Percentiles rank a stretch among this genome's conserved stretches.
phyloP scores from a whole-genome alignment of 2,888 invertebrate genomes.

The Coenonympha arcania region DNA sequence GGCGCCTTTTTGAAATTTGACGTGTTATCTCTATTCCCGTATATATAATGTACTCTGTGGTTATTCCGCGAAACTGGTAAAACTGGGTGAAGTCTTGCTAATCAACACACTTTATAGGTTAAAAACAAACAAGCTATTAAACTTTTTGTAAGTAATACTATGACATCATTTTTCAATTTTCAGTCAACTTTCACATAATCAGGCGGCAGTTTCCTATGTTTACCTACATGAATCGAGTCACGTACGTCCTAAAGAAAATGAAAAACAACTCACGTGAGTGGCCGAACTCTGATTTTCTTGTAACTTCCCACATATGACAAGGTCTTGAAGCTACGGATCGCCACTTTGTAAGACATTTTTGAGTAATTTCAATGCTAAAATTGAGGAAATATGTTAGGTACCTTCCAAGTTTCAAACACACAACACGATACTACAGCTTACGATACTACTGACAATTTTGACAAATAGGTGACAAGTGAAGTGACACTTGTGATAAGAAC shows the following conservation, averaged over 20 bases:
- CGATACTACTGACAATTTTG: too few relatives aligned
- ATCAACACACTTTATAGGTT: too few relatives aligned
- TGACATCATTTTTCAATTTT: neutral
- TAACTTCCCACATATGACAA: conserved; percentile 60
- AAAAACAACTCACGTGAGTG: conserved; percentile 49
- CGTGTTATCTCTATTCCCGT: too few relatives aligned
- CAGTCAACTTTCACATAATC: neutral
- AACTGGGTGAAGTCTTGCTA: neutral
- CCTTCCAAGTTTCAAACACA: neutral
- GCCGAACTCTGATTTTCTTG: conserved; percentile 53
- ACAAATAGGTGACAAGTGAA: too few relatives aligned
- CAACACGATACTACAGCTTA: too few relatives aligned
- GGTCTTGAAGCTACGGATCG: conserved; percentile 50
- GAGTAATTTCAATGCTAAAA: conserved; percentile 39
- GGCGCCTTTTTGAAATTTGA: too few relatives aligned
- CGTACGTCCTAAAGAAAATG: neutral
- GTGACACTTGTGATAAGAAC: conserved; percentile 33
- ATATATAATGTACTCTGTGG: too few relatives aligned
- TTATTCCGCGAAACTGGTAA: neutral
- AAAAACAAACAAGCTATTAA: too few relatives aligned
- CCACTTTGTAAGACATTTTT: conserved; percentile 57
- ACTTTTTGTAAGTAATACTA: neutral
- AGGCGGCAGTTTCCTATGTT: neutral
- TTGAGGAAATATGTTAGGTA: neutral
- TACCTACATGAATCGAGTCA: conserved; percentile 9